phyloP scores from a whole-genome alignment of 2,888 invertebrate genomes.

The Dynastes maya region DNA sequence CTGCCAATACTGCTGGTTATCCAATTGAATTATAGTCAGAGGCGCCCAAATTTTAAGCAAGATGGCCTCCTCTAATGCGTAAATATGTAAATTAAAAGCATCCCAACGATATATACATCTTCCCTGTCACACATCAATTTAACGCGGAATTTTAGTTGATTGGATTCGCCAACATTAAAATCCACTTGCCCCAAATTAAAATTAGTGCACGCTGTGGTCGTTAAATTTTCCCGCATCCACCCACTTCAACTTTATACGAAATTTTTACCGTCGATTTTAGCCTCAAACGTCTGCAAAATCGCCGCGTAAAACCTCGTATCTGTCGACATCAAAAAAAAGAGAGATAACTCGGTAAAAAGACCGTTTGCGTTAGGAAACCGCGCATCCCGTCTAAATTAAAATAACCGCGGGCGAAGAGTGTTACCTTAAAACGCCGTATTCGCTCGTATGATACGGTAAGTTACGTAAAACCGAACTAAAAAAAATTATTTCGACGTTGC shows the following conservation, averaged over 20 bases:
- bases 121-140: not conserved
- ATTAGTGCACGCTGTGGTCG: constrained; percentile 6
- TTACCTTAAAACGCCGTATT: not conserved
- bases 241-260: constrained; percentile 23
- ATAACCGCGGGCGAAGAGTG: constrained; percentile 1
- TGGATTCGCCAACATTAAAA: constrained; percentile 29
- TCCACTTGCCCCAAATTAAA: constrained; percentile 33
- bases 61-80: not conserved
- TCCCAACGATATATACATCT: not conserved
- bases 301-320: constrained; percentile 15
- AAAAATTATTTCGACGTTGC: not conserved
- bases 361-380: constrained; percentile 1
- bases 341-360: constrained; percentile 1
- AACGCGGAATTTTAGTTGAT: not conserved
- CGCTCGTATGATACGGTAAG: not conserved
- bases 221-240: constrained; percentile 1
- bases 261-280: constrained; percentile 18
- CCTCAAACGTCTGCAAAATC: constrained; percentile 9
- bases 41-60: not conserved
- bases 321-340: not conserved
- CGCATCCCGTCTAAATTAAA: constrained; percentile 8
- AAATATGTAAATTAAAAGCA: constrained; percentile 7
- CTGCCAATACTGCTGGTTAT: not conserved
- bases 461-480: constrained; percentile 8
- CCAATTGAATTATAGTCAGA: not conserved